A percentile compares a stretch with the other conserved stretches of the same genome.
Evolutionary conservation across 1,140 invertebrate genomes (phyloP).

Genomic region (Eupristina koningsbergeri): DNA sequence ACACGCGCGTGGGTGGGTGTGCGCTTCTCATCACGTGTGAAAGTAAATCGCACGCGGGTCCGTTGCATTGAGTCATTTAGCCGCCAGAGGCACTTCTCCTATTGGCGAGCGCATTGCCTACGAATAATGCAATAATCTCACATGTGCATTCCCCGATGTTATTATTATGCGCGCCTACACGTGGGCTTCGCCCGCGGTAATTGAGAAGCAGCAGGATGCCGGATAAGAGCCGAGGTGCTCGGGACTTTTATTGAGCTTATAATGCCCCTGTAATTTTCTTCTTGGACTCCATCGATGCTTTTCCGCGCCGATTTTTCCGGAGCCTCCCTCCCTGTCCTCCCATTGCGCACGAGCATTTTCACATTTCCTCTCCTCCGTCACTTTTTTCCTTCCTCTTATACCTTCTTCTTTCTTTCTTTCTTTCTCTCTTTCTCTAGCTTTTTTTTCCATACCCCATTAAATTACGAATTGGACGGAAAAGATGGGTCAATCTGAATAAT

Average conservation of each 20-base stretch:
- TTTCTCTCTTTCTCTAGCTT: too few relatives aligned
- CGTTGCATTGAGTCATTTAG: not conserved
- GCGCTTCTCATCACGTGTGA: constrained; percentile 36
- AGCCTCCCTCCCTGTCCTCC: not conserved
- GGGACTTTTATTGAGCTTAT: not conserved
- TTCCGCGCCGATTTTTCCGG: not conserved
- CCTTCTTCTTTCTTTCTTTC: too few relatives aligned
- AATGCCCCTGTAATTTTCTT: not conserved
- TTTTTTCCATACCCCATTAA: too few relatives aligned
- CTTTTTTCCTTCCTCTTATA: not conserved
- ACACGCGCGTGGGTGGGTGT: not conserved
- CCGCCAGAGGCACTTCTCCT: not conserved
- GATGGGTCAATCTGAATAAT: not conserved
- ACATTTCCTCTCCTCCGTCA: not conserved
- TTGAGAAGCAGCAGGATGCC: constrained; percentile 18
- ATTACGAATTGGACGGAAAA: too few relatives aligned
- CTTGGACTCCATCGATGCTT: not conserved
- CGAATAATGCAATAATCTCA: not conserved
- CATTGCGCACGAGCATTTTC: not conserved
- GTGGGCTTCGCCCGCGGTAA: not conserved
- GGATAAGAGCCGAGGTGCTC: constrained; percentile 8
- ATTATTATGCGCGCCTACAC: not conserved
- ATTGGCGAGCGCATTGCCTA: not conserved
- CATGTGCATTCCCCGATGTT: not conserved
- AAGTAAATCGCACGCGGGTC: constrained; percentile 32